Evolutionary conservation across 2,888 invertebrate genomes (phyloP), one percentile per base, ranked within the genome.

Genomic region (Andrena trimmerana): DNA sequence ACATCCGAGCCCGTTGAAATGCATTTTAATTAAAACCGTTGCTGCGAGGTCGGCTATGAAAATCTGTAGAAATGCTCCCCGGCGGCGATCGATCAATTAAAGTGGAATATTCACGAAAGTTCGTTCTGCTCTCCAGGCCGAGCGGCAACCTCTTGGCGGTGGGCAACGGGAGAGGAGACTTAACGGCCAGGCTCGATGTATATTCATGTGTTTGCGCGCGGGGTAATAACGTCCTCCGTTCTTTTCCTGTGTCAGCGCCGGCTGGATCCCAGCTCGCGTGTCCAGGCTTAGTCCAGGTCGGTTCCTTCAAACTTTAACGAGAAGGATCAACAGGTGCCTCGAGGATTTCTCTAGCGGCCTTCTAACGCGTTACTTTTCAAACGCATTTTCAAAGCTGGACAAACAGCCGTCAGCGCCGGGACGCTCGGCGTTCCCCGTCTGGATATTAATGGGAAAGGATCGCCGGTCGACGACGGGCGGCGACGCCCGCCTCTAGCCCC

Each of bases 271-370:
- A 36, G 73, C 57, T 88, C 52, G 89, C 90, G 88, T 89, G 90
- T 90, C 84, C 85, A 85, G 85, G 75, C 82, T 13, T 83, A 84
- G 87, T 86, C 89, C 85, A 89, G 89, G 90, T 92, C 90, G 91
- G 88, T 92, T 91, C 87, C 90, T 90, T 91, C 88, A 88, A 91
- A 89, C 86, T 90, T 91, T 90, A 91, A 91, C 90, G 88, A 89
- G 91, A 84, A 91, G 87, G 89, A 92, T 92, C 92, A 92, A 93
- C 92, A 93, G 93, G 92, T 93, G 92, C 90, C 86, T 88, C 88
- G 84, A 83, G 88, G 88, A 88, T 88, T 90, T 89, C 89, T 86
- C 88, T 83, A 86, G 76, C 68, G 20, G 48, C 36, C 63, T 81
- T 80, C 78, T 89, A 84, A 74, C 81, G 69, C 78, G 81, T 83